Base-by-base conservation (phyloP, 2,113 vertebrate genomes). In the Gadus macrocephalus region DNA sequence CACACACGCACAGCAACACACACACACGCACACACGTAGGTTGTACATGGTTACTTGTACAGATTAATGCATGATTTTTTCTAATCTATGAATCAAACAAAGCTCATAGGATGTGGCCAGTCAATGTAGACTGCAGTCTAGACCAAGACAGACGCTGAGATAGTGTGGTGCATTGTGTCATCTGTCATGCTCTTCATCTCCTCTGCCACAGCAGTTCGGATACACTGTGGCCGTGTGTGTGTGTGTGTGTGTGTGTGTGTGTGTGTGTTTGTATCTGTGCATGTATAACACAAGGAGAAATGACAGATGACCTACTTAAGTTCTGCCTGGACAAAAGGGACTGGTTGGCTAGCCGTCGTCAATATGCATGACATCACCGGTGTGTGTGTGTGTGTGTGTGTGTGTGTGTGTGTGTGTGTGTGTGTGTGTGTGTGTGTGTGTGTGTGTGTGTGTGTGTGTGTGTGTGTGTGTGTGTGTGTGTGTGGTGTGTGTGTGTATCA, bases 361-460 rank as follows among this genome's bases (percentile, higher is more conserved):
- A 7, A 60, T 49, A 49, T 60, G 17, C 63, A 64, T 56, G 17
- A 53, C 27, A 67, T 53, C 53, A 35, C 4, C 31, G 14, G 31
- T 42, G 58, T 49, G 58, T 67, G 71, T 67, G 28, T 66, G 28
- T 72, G 70, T 58, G 56, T 70, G 56, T 76, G 62, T 69, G 67
- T 69, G 53, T 66, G 53, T 65, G 66, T 65, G 53, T 60, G 62
- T 35, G 66, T 65, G 53, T 60, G 62, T 35, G 66, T 65, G 53
- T 60, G 62, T 35, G 70, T 58, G 56, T 70, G 56, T 76, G 62
- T 69, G 67, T 69, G 53, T 66, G 53, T 65, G 31, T 42, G 58
- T 49, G 58, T 67, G 71, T 67, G 28, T 66, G 28, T 72, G 70
- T 58, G 56, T 70, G 56, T 76, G 62, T 69, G 67, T 69, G 53